A percentile compares a stretch with the other conserved stretches of the same genome.
phyloP scores from a whole-genome alignment of 2,888 invertebrate species.

The Ichneumon xanthorius region DNA sequence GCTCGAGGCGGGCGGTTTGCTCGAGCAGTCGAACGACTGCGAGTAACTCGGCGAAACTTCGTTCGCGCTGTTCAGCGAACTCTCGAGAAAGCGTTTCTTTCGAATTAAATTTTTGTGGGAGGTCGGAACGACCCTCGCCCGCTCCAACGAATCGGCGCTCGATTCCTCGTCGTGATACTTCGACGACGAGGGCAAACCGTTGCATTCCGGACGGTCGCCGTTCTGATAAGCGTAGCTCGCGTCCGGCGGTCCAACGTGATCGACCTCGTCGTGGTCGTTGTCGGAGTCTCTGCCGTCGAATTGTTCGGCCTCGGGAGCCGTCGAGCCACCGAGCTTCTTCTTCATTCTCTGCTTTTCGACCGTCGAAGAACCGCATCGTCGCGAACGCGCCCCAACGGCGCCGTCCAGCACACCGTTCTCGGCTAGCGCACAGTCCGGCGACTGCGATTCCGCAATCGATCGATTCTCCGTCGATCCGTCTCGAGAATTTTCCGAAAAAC shows the following conservation, averaged over 20 bases:
- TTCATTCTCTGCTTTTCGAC: not conserved
- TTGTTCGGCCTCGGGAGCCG: slow-evolving; percentile 27
- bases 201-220: slow-evolving; percentile 48
- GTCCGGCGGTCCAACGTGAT: not conserved
- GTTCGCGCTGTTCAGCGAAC: slow-evolving; percentile 51
- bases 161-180: slow-evolving; percentile 50
- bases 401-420: slow-evolving; percentile 41
- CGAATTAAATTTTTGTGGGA: slow-evolving; percentile 72
- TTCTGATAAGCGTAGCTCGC: slow-evolving; percentile 46
- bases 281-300: slow-evolving; percentile 42
- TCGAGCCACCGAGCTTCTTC: slow-evolving; percentile 4
- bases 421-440: not conserved
- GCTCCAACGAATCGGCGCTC: slow-evolving; percentile 37
- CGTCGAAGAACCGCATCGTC: not conserved
- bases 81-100: slow-evolving; percentile 72
- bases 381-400: not conserved
- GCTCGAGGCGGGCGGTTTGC: slow-evolving; percentile 45
- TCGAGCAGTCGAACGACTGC: slow-evolving; percentile 61
- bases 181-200: slow-evolving; percentile 46
- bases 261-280: slow-evolving; percentile 43
- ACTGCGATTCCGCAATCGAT: not conserved
- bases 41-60: slow-evolving; percentile 70
- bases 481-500: not conserved
- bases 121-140: slow-evolving; percentile 50
- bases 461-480: slow-evolving; percentile 41